Base-by-base conservation (phyloP, 2,113 vertebrate genomes). In the Epinephelus lanceolatus region DNA sequence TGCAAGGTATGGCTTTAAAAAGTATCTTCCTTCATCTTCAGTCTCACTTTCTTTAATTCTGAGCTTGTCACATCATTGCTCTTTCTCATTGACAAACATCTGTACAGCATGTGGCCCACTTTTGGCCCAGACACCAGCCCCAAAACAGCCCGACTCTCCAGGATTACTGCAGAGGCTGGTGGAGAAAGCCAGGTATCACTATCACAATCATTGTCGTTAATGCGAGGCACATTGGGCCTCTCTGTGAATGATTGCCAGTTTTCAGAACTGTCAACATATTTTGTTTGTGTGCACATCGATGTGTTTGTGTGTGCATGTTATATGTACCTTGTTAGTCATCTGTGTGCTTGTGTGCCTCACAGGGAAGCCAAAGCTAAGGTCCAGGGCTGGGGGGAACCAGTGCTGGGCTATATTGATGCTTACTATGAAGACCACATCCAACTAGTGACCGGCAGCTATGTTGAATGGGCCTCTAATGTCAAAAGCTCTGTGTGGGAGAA, bases 341-440 rank as follows among this genome's bases (percentile, higher is more conserved):
- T 76, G 75, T 80, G 17, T 49, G n/a, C 60, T 62, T 63, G 33
- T 86, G 30, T 5, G 17, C 62, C 12, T 78, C 40, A 19, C 62
- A 95, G 94, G 21, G 59, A 62, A 37, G 61, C 82, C 71, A 87
- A 40, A 76, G 37, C 23, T 23, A 87, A 27, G 73, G 86, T 91
- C 73, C 55, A 86, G 65, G 23, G 0, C 7, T 1, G 65, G 1
- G 84, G 89, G 14, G 66, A 2, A 6, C 1, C 15, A 2, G 73
- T 76, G 6, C 0, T 51, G 25, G 91, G 21, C 4, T 91, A 83
- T 0, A 9, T 61, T 33, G 79, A 25, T 2, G 59, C 85, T 77
- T 95, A 93, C 80, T 96, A 94, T 25, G 91, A 93, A 37, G 95
- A 96, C 11, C 91, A 94, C 83, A 63, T 96, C 69, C 89, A 95